phyloP scores from a whole-genome alignment of 1,140 invertebrate genomes.

The Meloidogyne hapla region DNA sequence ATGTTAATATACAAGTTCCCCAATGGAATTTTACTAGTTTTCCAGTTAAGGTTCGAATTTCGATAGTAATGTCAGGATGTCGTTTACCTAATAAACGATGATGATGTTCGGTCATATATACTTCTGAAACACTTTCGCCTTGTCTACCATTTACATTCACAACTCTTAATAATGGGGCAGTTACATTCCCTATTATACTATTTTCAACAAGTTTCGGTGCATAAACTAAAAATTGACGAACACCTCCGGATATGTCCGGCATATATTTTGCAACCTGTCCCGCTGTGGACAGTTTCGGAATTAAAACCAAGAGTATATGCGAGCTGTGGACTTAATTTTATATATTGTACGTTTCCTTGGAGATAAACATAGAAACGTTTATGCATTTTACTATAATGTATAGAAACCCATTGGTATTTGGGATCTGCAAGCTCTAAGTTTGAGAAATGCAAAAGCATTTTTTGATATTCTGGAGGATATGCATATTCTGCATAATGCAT shows the following conservation, averaged over 20 bases:
- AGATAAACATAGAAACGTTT: too few species aligned
- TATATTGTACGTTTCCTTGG: too few species aligned
- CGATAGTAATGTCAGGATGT: conserved; percentile 2
- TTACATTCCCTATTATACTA: neutral
- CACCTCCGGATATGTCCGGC: conserved; percentile 14
- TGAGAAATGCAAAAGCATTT: too few species aligned
- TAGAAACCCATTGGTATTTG: too few species aligned
- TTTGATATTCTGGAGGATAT: too few species aligned
- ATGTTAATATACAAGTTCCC: neutral
- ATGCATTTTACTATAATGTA: too few species aligned
- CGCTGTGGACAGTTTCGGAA: neutral
- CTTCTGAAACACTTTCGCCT: neutral
- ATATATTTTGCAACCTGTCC: neutral
- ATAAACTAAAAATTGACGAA: conserved; percentile 8
- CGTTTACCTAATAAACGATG: neutral
- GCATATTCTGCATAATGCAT: too few species aligned
- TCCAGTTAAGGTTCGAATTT: conserved; percentile 17
- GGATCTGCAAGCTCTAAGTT: too few species aligned
- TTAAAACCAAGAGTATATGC: conserved; percentile 5
- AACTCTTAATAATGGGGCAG: conserved; percentile 12
- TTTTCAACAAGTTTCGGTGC: conserved; percentile 13
- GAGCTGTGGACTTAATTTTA: neutral
- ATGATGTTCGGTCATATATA: conserved; percentile 8
- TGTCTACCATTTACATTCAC: conserved; percentile 9
- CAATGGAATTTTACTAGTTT: conserved; percentile 6